Evolutionary conservation across 2,113 vertebrate genomes (phyloP).

Genomic region (Boulengerochromis microlepis): DNA sequence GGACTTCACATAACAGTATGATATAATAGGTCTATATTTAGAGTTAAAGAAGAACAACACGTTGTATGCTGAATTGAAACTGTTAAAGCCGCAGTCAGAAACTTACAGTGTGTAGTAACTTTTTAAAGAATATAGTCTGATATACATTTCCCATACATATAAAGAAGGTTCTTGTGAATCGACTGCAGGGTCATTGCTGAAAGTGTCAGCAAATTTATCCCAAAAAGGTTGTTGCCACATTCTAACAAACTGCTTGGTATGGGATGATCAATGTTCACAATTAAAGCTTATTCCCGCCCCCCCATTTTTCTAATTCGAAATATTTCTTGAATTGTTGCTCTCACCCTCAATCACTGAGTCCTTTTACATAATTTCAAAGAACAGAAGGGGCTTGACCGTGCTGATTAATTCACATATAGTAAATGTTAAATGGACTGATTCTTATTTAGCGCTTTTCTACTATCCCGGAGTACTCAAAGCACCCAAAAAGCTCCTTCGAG

Average conservation of each 20-base stretch:
- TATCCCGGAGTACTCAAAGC: not conserved
- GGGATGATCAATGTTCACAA: not conserved
- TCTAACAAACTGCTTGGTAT: not conserved
- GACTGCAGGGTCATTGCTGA: not conserved
- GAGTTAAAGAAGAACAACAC: not conserved
- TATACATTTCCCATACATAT: not conserved
- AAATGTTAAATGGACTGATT: not conserved
- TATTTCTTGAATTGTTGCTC: not conserved
- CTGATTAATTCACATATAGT: not conserved
- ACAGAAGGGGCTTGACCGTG: not conserved
- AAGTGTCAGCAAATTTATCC: not conserved
- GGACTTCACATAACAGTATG: not conserved
- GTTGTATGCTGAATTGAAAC: not conserved
- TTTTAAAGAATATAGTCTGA: not conserved
- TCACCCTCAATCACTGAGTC: not conserved
- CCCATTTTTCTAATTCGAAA: not conserved
- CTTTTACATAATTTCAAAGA: not conserved
- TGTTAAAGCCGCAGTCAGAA: not conserved
- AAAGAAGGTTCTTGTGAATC: not conserved
- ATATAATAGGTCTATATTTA: not conserved
- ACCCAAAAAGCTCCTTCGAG: not conserved
- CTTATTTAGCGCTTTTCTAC: not conserved
- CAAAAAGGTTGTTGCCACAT: not conserved
- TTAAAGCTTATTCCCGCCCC: not conserved
- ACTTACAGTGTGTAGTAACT: not conserved